Evolutionary conservation across 23 tunicate species (phyloP).

Genomic region (Diplosoma virens): DNA sequence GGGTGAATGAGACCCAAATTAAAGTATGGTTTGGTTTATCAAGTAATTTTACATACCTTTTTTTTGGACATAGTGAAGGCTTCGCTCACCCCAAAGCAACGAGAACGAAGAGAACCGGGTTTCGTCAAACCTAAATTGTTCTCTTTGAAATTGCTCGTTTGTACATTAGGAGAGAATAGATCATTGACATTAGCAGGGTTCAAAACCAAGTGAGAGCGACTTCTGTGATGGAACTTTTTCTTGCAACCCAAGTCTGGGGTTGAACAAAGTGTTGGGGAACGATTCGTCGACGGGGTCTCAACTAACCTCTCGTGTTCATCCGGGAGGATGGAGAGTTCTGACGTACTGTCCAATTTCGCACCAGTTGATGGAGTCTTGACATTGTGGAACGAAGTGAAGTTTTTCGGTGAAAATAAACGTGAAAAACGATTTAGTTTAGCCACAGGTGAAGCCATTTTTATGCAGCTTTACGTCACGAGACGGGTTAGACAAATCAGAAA

Average conservation of each 20-base stretch:
- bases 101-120: too few species aligned
- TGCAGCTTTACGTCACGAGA: too few species aligned
- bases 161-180: too few species aligned
- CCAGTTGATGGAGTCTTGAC: not conserved
- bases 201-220: too few species aligned
- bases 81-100: not conserved
- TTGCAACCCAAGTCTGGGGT: not conserved
- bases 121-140: too few species aligned
- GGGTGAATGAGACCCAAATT: too few species aligned
- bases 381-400: not conserved
- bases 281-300: conserved; percentile 7
- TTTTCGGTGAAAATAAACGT: conserved; percentile 13
- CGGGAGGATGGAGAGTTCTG: not conserved
- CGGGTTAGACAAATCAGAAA: too few species aligned
- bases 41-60: not conserved
- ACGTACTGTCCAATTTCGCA: not conserved
- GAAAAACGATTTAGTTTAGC: conserved; percentile 45
- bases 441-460: conserved; percentile 38
- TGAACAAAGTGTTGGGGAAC: conserved; percentile 15
- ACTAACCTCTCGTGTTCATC: not conserved
- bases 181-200: too few species aligned
- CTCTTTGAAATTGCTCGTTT: not conserved
- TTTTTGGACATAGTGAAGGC: not conserved
- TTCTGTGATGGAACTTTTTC: not conserved
- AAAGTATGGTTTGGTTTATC: too few species aligned